Conservation (phyloP, 2,113 vertebrate genomes). For the Nothocercus nigrocapillus region DNA sequence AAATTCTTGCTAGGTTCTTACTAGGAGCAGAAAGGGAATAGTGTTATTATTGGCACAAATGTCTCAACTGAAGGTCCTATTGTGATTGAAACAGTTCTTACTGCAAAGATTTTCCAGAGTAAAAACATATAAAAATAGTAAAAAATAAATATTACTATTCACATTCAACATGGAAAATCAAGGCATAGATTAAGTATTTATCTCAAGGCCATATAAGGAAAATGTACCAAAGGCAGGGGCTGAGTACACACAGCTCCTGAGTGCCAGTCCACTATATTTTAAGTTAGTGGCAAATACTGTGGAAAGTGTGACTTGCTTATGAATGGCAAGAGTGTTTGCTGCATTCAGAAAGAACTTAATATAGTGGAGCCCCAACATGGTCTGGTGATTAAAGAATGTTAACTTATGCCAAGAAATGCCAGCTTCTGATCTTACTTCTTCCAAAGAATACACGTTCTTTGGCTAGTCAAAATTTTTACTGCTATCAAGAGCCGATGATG, state of each 20-base stretch:
- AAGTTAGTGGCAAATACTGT: constrained; percentile 8
- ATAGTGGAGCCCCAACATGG: constrained; percentile 28
- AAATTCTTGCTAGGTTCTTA: not conserved
- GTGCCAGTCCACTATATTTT: not conserved
- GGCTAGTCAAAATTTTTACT: not conserved
- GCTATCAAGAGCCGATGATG: not conserved
- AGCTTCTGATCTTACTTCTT: not conserved
- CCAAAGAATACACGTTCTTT: not conserved
- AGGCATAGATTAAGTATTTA: not conserved
- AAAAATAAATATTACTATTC: not conserved
- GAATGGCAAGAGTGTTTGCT: constrained; percentile 18
- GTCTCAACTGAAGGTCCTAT: not conserved
- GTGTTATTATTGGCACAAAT: not conserved
- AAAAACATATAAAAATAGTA: not conserved
- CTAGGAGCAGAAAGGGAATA: not conserved
- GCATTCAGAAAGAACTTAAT: constrained; percentile 30
- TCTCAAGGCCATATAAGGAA: fast-evolving
- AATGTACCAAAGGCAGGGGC: not conserved
- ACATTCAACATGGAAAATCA: not conserved
- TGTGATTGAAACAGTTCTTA: not conserved
- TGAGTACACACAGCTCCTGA: not conserved
- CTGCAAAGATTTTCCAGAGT: not conserved
- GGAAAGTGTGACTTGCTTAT: constrained; percentile 19
- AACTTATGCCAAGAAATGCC: constrained; percentile 7
- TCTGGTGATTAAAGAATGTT: constrained; percentile 49